Percentiles rank a stretch among this genome's conserved stretches.
These are phyloP conservation scores for Lordiphosa mommai DNA, from an alignment of 1,140 invertebrate species.

Conservation along the genomic window DNA sequence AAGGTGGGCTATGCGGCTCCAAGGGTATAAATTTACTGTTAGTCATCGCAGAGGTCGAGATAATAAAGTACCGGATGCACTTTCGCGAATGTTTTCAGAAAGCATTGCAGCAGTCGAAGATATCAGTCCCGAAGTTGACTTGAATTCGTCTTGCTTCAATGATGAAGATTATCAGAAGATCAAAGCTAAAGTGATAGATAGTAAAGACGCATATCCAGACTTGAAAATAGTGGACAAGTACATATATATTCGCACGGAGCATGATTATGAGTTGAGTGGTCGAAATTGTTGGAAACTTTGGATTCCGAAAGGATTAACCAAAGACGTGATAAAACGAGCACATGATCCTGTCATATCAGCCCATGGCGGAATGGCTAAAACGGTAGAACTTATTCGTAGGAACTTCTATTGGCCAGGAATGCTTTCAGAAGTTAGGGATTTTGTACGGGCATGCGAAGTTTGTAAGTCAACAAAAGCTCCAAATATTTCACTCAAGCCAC, in stretches of 20 bases:
- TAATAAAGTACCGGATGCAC: slow-evolving; percentile 6
- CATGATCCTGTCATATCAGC: not conserved
- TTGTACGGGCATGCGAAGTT: not conserved
- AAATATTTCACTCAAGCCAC: not conserved
- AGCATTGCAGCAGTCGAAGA: not conserved
- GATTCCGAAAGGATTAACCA: not conserved
- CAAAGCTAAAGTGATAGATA: no score
- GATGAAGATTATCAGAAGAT: not conserved
- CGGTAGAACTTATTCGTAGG: not conserved
- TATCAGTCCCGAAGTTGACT: no score
- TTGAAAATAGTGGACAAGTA: not conserved
- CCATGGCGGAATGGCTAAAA: not conserved
- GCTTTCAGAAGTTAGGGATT: not conserved
- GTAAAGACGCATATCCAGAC: not conserved
- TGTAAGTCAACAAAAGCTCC: not conserved
- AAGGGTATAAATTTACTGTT: slow-evolving; percentile 1
- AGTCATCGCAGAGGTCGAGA: slow-evolving; percentile 5
- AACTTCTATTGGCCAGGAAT: slow-evolving; percentile 1
- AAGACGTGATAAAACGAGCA: not conserved
- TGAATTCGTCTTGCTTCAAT: no score
- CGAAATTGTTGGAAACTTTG: slow-evolving; percentile 7
- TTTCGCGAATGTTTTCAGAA: not conserved
- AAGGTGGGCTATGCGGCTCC: not conserved
- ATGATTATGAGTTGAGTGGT: no score
- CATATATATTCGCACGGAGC: not conserved